phyloP scores from a whole-genome alignment of 2,113 vertebrate genomes.

The Pelvicachromis taeniatus region DNA sequence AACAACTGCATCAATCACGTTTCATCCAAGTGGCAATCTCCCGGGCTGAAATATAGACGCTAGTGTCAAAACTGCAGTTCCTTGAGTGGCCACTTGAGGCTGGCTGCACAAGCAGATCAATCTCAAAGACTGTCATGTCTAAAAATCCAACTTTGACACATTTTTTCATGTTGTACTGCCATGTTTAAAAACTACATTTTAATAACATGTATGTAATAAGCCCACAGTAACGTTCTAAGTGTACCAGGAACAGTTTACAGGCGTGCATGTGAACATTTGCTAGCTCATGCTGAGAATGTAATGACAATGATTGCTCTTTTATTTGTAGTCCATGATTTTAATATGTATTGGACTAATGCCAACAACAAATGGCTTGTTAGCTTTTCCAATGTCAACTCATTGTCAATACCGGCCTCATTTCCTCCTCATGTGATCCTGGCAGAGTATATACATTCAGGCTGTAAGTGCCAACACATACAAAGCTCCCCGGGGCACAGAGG shows the following conservation, averaged over 20 bases:
- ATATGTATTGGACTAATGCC: conserved; percentile 23
- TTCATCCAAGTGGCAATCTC: background rate
- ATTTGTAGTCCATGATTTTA: conserved; percentile 14
- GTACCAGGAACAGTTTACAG: background rate
- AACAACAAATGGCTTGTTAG: conserved; percentile 51
- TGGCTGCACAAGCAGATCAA: background rate
- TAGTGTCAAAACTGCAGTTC: background rate
- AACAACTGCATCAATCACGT: conserved; percentile 61
- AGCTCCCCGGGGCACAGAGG: background rate
- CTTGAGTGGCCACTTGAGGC: background rate
- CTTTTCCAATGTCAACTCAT: conserved; percentile 38
- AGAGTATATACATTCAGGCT: background rate
- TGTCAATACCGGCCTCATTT: background rate
- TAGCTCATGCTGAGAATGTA: background rate
- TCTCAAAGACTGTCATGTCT: background rate
- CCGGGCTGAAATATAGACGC: background rate
- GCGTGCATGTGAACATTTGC: background rate
- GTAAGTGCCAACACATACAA: conserved; percentile 1
- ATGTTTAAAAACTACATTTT: background rate
- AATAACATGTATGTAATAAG: background rate
- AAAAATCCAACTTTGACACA: background rate
- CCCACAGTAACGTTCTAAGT: background rate
- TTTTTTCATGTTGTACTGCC: background rate
- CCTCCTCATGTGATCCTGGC: background rate
- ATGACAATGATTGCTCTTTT: background rate